Base-by-base conservation (phyloP, 2,888 invertebrate genomes). In the Agriopis marginaria region DNA sequence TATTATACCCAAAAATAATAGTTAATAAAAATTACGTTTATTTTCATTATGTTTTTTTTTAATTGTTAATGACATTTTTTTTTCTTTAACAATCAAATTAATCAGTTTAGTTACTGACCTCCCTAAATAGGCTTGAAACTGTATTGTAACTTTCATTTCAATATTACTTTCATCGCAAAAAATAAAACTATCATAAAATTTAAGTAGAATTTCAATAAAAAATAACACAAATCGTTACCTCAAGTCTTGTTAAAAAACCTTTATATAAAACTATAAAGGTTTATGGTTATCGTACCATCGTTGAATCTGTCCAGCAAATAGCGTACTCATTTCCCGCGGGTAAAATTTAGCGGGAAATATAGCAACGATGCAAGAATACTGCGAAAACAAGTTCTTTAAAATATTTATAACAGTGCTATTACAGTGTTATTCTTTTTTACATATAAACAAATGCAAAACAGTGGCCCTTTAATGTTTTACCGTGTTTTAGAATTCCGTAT, bases 261-360 rank as follows among this genome's bases (percentile, higher is more conserved):
- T 49, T 40, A 44, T 11, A 42, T 45, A 11, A 58, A 44, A 44
- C 61, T 61, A 66, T 66, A 67, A 67, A 71, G 71, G 71, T 74
- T 69, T 63, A 74, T 54, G 56, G 62, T 58, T 17, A 68, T 12
- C 11, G 32, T 58, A 7, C 32, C 32, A 32, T 56, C 56, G 66
- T 14, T 42, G 45, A 51, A 50, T 51, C 55, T 61, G 68, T 66
- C 72, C 59, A 40, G 39, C 7, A n/a, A 23, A 45, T 45, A 58
- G 45, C 17, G 12, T 0, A 8, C 32, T 12, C 1, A 23, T 54
- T 54, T 54, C 54, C 39, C 54, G n/a, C 12, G 39, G 39, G 54
- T 12, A n/a, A 53, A 39, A 39, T 54, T 39, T 39, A 9, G n/a
- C 54, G 54, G 12, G 12, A 54, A 54, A n/a, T 12, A 39, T 39